Evolutionary conservation across 2,113 vertebrate genomes (phyloP).

Genomic region (Protobothrops mucrosquamatus): DNA sequence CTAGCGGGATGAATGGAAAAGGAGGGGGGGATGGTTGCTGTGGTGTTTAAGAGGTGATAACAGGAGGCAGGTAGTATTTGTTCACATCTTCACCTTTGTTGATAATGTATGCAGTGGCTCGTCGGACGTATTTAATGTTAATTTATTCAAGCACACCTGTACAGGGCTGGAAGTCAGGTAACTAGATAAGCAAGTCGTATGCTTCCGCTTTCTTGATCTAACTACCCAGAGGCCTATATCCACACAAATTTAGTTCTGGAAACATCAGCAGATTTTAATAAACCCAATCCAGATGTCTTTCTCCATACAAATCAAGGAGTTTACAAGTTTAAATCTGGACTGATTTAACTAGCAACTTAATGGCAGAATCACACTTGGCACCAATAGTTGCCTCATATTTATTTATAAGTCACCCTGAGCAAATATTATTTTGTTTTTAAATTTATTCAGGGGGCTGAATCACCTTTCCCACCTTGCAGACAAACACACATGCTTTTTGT

Average conservation of each 20-base stretch:
- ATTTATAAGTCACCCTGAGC: constrained; percentile 69
- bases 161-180: constrained; percentile 79
- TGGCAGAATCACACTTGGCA: constrained; percentile 66
- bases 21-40: constrained; percentile 51
- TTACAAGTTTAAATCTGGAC: constrained; percentile 71
- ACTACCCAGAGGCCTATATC: constrained; percentile 64
- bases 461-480: constrained; percentile 49
- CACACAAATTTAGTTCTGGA: constrained; percentile 66
- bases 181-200: constrained; percentile 63
- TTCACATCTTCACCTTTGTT: constrained; percentile 77
- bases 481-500: constrained; percentile 27
- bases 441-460: constrained; percentile 56
- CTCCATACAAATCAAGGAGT: constrained; percentile 68
- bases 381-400: constrained; percentile 65
- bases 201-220: constrained; percentile 61
- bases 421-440: constrained; percentile 67
- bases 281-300: constrained; percentile 72
- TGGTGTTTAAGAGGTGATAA: constrained; percentile 75
- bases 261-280: constrained; percentile 76
- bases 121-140: constrained; percentile 81
- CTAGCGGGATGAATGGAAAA: constrained; percentile 46
- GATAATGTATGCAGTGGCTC: constrained; percentile 91
- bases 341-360: constrained; percentile 71
- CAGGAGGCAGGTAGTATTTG: constrained; percentile 72
- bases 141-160: constrained; percentile 87